Evolutionary conservation across 2,113 vertebrate genomes (phyloP), one percentile per base, ranked within the genome.

Genomic region (Cranoglanis bouderius): DNA sequence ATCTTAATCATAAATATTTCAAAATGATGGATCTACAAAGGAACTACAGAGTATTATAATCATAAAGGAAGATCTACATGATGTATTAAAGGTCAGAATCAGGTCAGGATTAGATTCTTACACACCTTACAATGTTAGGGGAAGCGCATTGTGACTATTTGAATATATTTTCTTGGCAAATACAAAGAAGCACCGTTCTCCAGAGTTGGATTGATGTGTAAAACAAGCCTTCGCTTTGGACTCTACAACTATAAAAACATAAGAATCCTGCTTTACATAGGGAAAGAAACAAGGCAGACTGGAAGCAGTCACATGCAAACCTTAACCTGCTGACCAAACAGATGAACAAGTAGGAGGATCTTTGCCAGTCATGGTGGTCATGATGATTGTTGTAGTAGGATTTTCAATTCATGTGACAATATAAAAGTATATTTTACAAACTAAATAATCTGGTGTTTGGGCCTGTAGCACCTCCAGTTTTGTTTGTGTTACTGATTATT

Each of bases 131-230:
- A 35, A 19, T 2, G 14, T 51, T 55, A 16, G 2, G 4, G 21
- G 2, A 72, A 72, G 5, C 5, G 4, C 14, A 3, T 14, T 19
- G 16, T 9, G 18, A 74, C 2, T 38, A 40, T 43, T 43, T 75
- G 38, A 40, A 74, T 74, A 21, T 35, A 74, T 74, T 72, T 72
- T 72, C 14, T 40, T 74, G 70, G 70, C n/a, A 74, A 74, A 74
- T 40, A 74, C 8, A 65, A 74, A 18, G 70, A 19, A 38, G 35
- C 35, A 6, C 70, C 40, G 70, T 40, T 38, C 35, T 74, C 35
- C 16, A 40, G 35, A 40, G 18, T 74, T 35, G 1, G 32, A 13
- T 18, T 72, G 1, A 18, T 1, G 16, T 19, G 67, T 38, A 72
- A 74, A 38, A 74, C 70, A 74, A 21, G 8, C 35, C 32, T 74